Evolutionary conservation across 2,797 vertebrate species (phyloP).

Genomic region (Eidolon dupreanum): DNA sequence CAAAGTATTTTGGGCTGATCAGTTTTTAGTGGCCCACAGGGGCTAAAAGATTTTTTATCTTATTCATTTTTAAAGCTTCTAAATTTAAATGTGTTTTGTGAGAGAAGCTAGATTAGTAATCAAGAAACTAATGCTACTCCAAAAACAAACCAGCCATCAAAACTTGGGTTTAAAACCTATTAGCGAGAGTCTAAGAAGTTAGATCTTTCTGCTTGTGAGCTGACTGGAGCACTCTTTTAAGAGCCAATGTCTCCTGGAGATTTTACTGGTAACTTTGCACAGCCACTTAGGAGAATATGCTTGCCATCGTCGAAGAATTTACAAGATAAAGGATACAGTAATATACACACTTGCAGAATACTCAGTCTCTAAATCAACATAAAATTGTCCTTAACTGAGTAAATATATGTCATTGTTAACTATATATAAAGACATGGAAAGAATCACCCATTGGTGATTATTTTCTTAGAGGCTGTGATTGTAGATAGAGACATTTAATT

Average conservation of each 20-base stretch:
- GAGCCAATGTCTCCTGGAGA: neutral
- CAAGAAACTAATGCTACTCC: neutral
- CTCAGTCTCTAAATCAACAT: neutral
- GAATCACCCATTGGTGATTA: neutral
- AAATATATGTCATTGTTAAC: neutral
- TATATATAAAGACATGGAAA: neutral
- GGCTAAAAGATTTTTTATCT: neutral
- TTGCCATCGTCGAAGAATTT: neutral
- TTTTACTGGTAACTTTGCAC: neutral
- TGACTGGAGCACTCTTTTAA: neutral
- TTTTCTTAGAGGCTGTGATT: neutral
- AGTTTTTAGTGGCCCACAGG: slow-evolving; percentile 25
- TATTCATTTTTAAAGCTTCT: slow-evolving; percentile 48
- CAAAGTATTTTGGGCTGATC: slow-evolving; percentile 50
- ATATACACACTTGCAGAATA: neutral
- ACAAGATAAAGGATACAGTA: neutral
- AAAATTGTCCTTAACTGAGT: neutral
- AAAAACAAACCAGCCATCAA: slow-evolving; percentile 22
- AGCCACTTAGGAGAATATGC: neutral
- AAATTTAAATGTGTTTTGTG: slow-evolving; percentile 42
- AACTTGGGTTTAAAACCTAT: neutral
- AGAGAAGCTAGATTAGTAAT: slow-evolving; percentile 44
- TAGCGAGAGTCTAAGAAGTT: neutral
- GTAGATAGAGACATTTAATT: neutral
- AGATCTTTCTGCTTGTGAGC: neutral